A percentile compares a stretch with the other conserved stretches of the same genome.
These are phyloP conservation scores for Dicrurus megarhynchus DNA, from an alignment of 2,113 vertebrate genomes.

Conservation along the genomic window DNA sequence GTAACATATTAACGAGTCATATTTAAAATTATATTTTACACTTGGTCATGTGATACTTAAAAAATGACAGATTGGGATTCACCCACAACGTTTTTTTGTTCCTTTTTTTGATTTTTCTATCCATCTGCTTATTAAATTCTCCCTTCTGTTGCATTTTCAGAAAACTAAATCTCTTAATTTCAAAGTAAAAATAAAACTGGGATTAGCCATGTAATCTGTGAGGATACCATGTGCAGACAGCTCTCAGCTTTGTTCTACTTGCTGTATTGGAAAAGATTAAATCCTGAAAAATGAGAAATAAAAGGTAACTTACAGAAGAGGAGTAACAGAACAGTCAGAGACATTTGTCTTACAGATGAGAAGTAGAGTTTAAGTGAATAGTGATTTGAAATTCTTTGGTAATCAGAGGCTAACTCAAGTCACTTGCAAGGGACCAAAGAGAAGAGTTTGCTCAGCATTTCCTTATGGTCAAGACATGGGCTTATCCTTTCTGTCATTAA, in stretches of 20 bases:
- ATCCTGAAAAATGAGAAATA: not conserved
- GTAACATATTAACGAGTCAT: not conserved
- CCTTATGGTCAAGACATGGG: not conserved
- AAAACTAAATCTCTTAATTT: not conserved
- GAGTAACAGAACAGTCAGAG: not conserved
- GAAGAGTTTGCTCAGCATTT: not conserved
- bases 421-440: not conserved
- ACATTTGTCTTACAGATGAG: not conserved
- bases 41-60: not conserved
- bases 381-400: not conserved
- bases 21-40: not conserved
- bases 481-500: not conserved
- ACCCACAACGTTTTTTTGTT: not conserved
- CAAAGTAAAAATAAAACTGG: not conserved
- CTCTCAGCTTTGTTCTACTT: not conserved
- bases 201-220: not conserved
- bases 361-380: not conserved
- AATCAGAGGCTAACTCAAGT: not conserved
- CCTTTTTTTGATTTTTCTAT: not conserved
- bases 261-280: not conserved
- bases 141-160: not conserved
- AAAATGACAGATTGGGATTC: constrained; percentile 29
- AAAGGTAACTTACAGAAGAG: not conserved
- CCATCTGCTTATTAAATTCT: constrained; percentile 24
- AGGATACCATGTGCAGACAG: not conserved